These are phyloP conservation scores for Lonchura striata DNA, from an alignment of 2,113 vertebrate genomes.

Conservation along the genomic window DNA sequence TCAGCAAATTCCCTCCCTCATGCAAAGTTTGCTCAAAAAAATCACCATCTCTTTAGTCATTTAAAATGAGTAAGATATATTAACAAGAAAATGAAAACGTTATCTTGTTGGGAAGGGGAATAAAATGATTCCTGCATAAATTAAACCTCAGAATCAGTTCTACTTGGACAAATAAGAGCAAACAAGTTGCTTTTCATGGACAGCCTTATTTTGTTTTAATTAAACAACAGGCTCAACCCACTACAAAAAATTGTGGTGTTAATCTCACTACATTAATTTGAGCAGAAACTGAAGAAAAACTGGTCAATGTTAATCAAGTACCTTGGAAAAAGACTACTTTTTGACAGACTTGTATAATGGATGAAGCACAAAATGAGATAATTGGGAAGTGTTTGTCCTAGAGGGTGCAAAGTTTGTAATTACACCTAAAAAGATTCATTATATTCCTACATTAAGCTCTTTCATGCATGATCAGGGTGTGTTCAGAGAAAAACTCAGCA, in stretches of 20 bases:
- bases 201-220: slow-evolving; percentile 61
- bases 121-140: slow-evolving; percentile 13
- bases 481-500: neutral
- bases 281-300: slow-evolving; percentile 50
- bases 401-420: slow-evolving; percentile 12
- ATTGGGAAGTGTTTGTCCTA: slow-evolving; percentile 43
- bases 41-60: neutral
- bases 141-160: slow-evolving; percentile 25
- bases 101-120: neutral
- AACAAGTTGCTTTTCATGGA: slow-evolving; percentile 38
- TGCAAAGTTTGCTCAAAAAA: slow-evolving; percentile 28
- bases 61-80: neutral
- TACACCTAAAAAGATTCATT: slow-evolving; percentile 10
- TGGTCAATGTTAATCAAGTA: slow-evolving; percentile 56
- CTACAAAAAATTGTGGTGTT: slow-evolving; percentile 61
- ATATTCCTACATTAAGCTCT: neutral
- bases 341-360: slow-evolving; percentile 42
- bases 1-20: slow-evolving; percentile 37
- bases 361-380: slow-evolving; percentile 52
- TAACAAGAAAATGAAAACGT: neutral
- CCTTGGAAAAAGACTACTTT: slow-evolving; percentile 43
- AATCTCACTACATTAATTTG: slow-evolving; percentile 58
- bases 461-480: neutral
- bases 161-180: neutral
- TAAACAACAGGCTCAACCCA: slow-evolving; percentile 38